These are phyloP conservation scores for Crotophaga sulcirostris DNA, from an alignment of 2,113 vertebrate species.

Conservation along the genomic window DNA sequence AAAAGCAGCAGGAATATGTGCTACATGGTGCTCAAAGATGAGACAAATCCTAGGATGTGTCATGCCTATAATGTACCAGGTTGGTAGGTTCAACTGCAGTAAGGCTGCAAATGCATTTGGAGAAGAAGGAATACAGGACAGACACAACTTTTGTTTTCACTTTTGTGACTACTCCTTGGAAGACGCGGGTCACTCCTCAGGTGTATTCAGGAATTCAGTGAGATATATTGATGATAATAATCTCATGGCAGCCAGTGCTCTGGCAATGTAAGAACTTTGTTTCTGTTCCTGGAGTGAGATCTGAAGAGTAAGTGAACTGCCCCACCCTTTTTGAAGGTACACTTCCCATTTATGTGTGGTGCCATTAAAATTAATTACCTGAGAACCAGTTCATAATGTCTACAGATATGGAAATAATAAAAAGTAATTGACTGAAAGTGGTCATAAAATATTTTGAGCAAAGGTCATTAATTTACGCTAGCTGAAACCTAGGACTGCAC, in stretches of 20 bases:
- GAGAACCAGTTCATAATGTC: constrained; percentile 2
- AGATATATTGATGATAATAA: not conserved
- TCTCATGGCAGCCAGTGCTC: not conserved
- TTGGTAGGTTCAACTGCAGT: not conserved
- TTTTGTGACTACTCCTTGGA: not conserved
- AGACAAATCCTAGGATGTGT: not conserved
- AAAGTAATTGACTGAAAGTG: constrained; percentile 15
- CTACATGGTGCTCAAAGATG: not conserved
- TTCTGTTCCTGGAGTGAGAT: not conserved
- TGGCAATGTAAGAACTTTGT: rapidly evolving
- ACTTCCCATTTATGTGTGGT: not conserved
- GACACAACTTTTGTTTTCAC: not conserved
- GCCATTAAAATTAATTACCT: constrained; percentile 40
- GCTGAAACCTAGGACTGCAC: not conserved
- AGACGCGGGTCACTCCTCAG: not conserved
- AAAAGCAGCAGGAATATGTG: not conserved
- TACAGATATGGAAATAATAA: constrained; percentile 43
- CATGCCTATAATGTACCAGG: not conserved
- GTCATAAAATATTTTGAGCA: constrained; percentile 42
- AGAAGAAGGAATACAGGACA: not conserved
- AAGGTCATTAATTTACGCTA: constrained; percentile 1
- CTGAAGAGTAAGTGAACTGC: not conserved
- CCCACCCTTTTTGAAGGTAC: not conserved
- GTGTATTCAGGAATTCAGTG: not conserved
- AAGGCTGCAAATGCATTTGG: not conserved